Base-by-base conservation (phyloP, 2,888 invertebrate genomes). In the Euspilapteryx auroguttella region DNA sequence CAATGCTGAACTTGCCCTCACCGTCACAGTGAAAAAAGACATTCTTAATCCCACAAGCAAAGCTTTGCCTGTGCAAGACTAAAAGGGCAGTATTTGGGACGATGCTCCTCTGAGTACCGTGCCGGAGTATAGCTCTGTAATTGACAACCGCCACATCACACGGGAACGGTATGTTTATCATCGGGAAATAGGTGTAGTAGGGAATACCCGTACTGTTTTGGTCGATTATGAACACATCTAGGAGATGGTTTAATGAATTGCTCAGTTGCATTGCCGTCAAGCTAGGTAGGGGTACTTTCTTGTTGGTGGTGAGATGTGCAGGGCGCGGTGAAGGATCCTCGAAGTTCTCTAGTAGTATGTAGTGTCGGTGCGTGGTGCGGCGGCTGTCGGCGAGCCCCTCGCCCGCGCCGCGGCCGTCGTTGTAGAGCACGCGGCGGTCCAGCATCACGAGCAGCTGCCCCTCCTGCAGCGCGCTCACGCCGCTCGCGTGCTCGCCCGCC, bases 381-480 rank as follows among this genome's bases (percentile, higher is more conserved):
- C 86, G 82, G 57, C 91, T 96, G 55, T 98, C 97, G 0, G 91
- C 85, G 2, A 98, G 81, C 6, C 94, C 94, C 59, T 97, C 94
- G 3, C 88, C 88, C 79, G 94, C 86, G 3, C 97, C 98, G 36
- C 97, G 79, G 9, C 89, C 88, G 46, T 99, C 98, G 51, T 98
- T 94, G 51, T 90, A 94, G 7, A 91, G 77, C 2, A 96, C 87
- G 30, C 95, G 76, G 10, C 98, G 78, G 47, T 99, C 98, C 34
- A 98, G 66, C 88, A 99, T 92, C 0, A 96, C 84, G 45, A 97
- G 91, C 25, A 99, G 47, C 61, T 86, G 87, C 2, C 97, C 97
- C 4, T 89, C 86, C 44, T 93, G 87, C 55, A 92, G 85, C 33
- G 90, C 88, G 2, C 94, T 87, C 0, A 91, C 86, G 2, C 95